phyloP scores from a whole-genome alignment of 2,113 vertebrate genomes.

The Cheilinus undulatus region DNA sequence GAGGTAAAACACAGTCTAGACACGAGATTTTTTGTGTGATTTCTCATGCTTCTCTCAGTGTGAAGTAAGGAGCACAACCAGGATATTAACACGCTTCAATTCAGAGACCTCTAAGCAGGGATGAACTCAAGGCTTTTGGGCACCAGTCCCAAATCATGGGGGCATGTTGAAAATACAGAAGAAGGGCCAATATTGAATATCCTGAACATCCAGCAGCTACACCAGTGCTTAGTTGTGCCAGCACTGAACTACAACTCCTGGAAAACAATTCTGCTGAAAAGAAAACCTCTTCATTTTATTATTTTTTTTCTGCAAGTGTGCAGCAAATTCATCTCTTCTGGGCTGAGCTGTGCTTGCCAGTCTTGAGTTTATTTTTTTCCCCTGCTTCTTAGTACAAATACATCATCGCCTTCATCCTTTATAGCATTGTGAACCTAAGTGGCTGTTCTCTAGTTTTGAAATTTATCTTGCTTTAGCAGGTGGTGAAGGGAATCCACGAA shows the following conservation, averaged over 20 bases:
- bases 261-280: slow-evolving; percentile 36
- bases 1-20: slow-evolving; percentile 42
- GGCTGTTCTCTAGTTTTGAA: slow-evolving; percentile 58
- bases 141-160: slow-evolving; percentile 37
- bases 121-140: slow-evolving; percentile 42
- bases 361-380: slow-evolving; percentile 46
- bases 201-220: slow-evolving; percentile 30
- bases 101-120: slow-evolving; percentile 46
- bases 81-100: slow-evolving; percentile 45
- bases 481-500: slow-evolving; percentile 53
- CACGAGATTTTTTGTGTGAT: slow-evolving; percentile 38
- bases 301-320: slow-evolving; percentile 26
- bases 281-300: slow-evolving; percentile 9
- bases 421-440: slow-evolving; percentile 61
- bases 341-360: slow-evolving; percentile 47
- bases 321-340: slow-evolving; percentile 54
- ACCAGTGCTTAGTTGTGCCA: neutral
- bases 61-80: slow-evolving; percentile 34
- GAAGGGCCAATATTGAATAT: slow-evolving; percentile 32
- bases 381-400: slow-evolving; percentile 53
- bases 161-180: slow-evolving; percentile 40
- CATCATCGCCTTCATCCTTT: slow-evolving; percentile 68
- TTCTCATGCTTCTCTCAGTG: slow-evolving; percentile 39
- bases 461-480: slow-evolving; percentile 74
- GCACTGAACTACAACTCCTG: slow-evolving; percentile 18